Percentiles rank a stretch among this genome's conserved stretches.
Conservation (phyloP, 2,113 vertebrate genomes). For the Pachypanchax playfairii region DNA sequence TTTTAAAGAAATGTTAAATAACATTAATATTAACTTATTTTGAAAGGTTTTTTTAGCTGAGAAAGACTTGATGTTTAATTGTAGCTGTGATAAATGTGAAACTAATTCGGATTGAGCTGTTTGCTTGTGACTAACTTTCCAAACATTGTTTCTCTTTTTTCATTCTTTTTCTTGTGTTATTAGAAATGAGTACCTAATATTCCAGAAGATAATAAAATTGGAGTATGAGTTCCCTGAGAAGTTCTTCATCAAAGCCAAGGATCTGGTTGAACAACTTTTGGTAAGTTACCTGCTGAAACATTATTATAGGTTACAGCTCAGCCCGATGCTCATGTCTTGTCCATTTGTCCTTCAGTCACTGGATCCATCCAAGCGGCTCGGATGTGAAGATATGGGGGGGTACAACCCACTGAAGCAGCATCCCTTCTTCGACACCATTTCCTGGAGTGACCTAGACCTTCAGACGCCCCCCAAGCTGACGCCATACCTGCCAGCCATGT, state of each 20-base stretch:
- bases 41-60: no score
- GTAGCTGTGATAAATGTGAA: not conserved
- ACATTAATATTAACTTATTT: no score
- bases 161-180: constrained; percentile 30
- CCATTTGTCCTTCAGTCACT: constrained; percentile 80
- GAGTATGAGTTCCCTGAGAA: constrained; percentile 99
- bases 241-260: constrained; percentile 99
- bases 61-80: not conserved
- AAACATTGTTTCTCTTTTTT: not conserved
- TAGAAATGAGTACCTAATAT: constrained; percentile 99
- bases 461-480: constrained; percentile 97
- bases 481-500: constrained; percentile 96
- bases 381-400: constrained; percentile 96
- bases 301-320: not conserved
- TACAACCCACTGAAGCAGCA: constrained; percentile 91
- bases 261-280: constrained; percentile 95
- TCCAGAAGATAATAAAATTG: constrained; percentile 99
- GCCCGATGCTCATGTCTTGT: not conserved
- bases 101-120: not conserved
- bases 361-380: constrained; percentile 92
- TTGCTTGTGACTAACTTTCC: constrained; percentile 4
- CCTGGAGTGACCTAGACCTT: constrained; percentile 91
- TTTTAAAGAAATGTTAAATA: not conserved
- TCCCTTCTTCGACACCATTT: constrained; percentile 91
- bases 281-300: constrained; percentile 71